Base-by-base conservation (phyloP, 2,797 vertebrate species). In the Dromococcyx pavoninus region DNA sequence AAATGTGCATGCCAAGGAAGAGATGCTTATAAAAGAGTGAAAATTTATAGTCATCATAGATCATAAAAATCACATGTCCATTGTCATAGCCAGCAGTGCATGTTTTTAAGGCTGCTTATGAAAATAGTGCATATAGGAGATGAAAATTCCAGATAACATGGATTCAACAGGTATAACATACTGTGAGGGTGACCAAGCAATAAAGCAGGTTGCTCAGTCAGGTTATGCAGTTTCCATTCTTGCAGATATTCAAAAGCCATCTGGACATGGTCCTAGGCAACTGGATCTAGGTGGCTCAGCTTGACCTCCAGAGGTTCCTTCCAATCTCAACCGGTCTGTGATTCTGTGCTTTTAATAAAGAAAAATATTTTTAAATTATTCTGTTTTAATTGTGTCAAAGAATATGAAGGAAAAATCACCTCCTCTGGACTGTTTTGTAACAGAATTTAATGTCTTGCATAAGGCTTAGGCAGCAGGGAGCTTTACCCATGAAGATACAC, bases 101-200 rank as follows among this genome's bases (percentile, higher is more conserved):
- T 71, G 75, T 82, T 93, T 89, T 95, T 95, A 92, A 89, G 24
- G 60, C 54, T 76, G n/a, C 72, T 91, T 74, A 64, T 89, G 44
- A 81, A 88, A 93, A 54, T 12, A 95, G 61, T 71, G 56, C 37
- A 44, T 69, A 33, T 4, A 74, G 28, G 35, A 43, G n/a, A 66
- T 39, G 18, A 81, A 75, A 84, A 75, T 77, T 65, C 57, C 46
- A 71, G 44, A 71, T 44, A 93, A 50, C 70, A 65, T n/a, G 39
- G 27, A 90, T 77, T 57, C 79, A 86, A 35, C 10, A 60, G 13
- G 39, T 71, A 37, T 54, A 83, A 80, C 15, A 33, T 12, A 81
- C 73, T 54, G 62, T 83, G 58, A 91, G 43, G 37, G 78, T 82
- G 75, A 67, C 50, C 0, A 5, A 85, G 67, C 51, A 65, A 37